Percentiles rank a stretch among this genome's conserved stretches.
phyloP scores from a whole-genome alignment of 2,113 vertebrate genomes.

The Peucedramus taeniatus region DNA sequence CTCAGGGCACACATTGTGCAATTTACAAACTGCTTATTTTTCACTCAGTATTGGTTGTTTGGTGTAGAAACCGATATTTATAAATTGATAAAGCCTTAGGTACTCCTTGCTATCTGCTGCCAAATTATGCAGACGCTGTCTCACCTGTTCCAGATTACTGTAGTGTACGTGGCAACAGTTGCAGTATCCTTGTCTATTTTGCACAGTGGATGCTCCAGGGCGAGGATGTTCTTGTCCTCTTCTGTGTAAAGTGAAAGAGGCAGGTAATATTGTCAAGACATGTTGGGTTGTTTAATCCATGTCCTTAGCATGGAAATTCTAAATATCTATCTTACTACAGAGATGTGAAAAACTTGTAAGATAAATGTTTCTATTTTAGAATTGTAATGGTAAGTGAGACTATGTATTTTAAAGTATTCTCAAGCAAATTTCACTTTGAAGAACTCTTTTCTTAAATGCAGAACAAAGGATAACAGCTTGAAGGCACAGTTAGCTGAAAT shows the following conservation, averaged over 20 bases:
- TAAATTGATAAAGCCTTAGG: background rate
- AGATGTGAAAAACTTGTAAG: background rate
- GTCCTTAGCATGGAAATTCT: background rate
- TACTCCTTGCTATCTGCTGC: background rate
- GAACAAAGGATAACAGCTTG: background rate
- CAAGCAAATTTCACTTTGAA: background rate
- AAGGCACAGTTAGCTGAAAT: background rate
- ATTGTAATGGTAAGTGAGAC: background rate
- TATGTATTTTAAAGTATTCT: background rate
- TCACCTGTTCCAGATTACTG: conserved; percentile 86
- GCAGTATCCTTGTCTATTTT: conserved; percentile 87
- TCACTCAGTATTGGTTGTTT: background rate
- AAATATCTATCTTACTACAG: background rate
- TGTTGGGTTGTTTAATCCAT: background rate
- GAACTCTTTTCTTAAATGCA: background rate
- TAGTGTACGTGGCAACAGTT: conserved; percentile 87
- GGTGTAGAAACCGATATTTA: background rate
- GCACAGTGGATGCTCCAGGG: conserved; percentile 56
- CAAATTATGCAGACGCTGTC: background rate
- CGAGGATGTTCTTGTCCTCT: conserved; percentile 36
- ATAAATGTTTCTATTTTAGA: background rate
- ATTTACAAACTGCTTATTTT: background rate
- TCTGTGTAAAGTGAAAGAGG: conserved; percentile 45
- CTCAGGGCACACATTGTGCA: background rate
- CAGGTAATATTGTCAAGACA: background rate